Base-by-base conservation (phyloP, 64 coral and sea anemone genomes). In the Montipora foliosa region DNA sequence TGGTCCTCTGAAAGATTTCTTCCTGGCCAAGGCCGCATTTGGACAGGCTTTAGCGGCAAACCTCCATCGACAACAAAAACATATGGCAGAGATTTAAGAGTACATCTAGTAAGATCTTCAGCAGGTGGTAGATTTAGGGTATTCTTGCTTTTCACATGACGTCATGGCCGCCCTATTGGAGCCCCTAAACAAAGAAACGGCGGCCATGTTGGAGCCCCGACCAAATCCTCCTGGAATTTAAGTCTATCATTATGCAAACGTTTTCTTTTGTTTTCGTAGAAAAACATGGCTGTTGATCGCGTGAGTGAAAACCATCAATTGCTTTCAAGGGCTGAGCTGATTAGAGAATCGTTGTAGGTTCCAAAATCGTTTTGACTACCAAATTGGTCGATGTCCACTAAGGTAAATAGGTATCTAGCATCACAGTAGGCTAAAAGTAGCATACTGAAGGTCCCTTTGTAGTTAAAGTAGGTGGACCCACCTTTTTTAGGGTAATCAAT, bases 1-100 rank as follows among this genome's bases (percentile, higher is more conserved):
- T 20, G 19, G 19, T 20, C 44, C 44, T 45, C 44, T 76, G 74
- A 45, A 24, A 76, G 44, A 76, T 76, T 76, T 76, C 74, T 76
- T 20, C 74, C 74, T 76, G 74, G 74, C 74, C 4, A 76, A 76
- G 74, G 74, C n/a, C 74, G 74, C 74, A 76, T 76, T 76, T 76
- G 74, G 44, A 76, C 11, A 76, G 19, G 10, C 44, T 9, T 76
- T 45, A 76, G 19, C 19, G 74, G 74, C 74, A 76, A 76, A 76
- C 74, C 74, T 76, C 21, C 74, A 45, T 76, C 74, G 44, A 76
- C 74, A 76, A 5, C 74, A 76, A 76, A 76, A 76, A 76, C 74
- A 76, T 20, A 76, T 76, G 74, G 74, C 19, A 76, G 2, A 45
- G 74, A 21, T 76, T 76, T 76, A 24, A 76, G 74, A 45, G 19